phyloP scores from a whole-genome alignment of 2,797 vertebrate genomes.

The Sebastolobus altivelis region DNA sequence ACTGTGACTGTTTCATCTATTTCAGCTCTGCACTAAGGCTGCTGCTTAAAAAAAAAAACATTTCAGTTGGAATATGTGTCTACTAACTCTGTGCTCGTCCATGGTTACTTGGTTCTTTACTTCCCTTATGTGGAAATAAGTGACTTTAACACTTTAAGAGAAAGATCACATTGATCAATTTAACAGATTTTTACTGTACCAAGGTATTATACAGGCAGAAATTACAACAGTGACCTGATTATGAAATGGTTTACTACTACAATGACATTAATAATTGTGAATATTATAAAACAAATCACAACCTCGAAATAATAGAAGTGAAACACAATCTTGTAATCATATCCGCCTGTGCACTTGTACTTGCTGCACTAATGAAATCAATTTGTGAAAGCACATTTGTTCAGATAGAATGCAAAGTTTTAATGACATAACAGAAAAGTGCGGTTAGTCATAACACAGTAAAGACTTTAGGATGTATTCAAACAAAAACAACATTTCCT shows the following conservation, averaged over 20 bases:
- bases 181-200: not conserved
- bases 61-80: slow-evolving; percentile 2
- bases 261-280: not conserved
- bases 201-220: not conserved
- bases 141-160: not conserved
- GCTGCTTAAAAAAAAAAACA: not conserved
- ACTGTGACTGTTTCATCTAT: not conserved
- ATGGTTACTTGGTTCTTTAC: not conserved
- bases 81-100: not conserved
- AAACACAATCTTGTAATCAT: not conserved
- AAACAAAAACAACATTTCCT: not conserved
- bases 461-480: not conserved
- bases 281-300: not conserved
- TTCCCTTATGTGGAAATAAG: not conserved
- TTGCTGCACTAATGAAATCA: not conserved
- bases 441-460: too few species aligned
- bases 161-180: not conserved
- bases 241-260: not conserved
- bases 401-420: not conserved
- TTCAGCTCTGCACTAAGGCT: not conserved
- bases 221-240: not conserved
- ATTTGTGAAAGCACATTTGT: not conserved
- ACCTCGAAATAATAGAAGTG: not conserved
- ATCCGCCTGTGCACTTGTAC: not conserved
- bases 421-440: not conserved